These are phyloP conservation scores for Callyntrura sp. DNA, from an alignment of 2,888 invertebrate species.

Conservation along the genomic window DNA sequence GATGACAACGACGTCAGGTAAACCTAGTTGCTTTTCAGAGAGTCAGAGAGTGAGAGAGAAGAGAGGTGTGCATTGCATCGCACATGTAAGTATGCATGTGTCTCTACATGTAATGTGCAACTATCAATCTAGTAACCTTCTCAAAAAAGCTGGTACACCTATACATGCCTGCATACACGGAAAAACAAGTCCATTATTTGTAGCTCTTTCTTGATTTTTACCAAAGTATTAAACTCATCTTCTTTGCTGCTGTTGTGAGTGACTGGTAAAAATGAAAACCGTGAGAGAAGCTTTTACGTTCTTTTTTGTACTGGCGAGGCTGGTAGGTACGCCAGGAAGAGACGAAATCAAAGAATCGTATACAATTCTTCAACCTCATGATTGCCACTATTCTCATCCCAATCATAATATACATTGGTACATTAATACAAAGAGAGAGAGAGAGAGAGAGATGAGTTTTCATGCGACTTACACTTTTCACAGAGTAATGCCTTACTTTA, in stretches of 20 bases:
- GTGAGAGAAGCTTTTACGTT: background rate
- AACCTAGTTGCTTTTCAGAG: background rate
- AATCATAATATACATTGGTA: constrained; percentile 24
- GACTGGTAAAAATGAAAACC: constrained; percentile 22
- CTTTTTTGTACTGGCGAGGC: background rate
- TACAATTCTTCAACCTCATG: constrained; percentile 11
- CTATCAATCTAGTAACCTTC: background rate
- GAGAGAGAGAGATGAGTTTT: constrained; percentile 3
- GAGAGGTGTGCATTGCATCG: too few species aligned
- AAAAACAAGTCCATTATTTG: constrained; percentile 65
- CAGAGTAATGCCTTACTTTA: background rate
- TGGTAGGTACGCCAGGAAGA: constrained; percentile 18
- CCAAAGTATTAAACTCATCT: constrained; percentile 56
- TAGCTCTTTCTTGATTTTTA: constrained; percentile 51
- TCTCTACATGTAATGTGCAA: background rate
- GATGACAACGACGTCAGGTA: background rate
- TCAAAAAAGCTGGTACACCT: background rate
- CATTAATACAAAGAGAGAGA: background rate
- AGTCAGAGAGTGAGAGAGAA: background rate
- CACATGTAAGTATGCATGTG: too few species aligned
- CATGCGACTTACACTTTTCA: too few species aligned
- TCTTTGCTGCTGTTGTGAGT: constrained; percentile 19
- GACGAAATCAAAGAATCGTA: background rate
- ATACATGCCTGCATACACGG: background rate
- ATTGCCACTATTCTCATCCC: background rate